Base-by-base conservation (phyloP, 2,888 invertebrate genomes). In the Cheilosia pagana region DNA sequence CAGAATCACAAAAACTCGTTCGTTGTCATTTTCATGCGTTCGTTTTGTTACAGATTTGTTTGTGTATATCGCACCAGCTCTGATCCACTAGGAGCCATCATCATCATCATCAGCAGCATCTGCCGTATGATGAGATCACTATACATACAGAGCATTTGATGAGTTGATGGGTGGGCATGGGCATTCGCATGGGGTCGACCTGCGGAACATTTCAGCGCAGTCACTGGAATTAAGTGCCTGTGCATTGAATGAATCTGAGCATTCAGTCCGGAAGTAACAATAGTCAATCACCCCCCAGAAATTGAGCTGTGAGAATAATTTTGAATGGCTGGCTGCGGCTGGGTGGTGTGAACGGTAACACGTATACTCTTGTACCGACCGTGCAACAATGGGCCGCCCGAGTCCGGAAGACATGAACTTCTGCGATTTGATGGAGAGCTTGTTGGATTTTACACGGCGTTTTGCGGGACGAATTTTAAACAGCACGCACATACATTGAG, bases 251-350 rank as follows among this genome's bases (percentile, higher is more conserved):
- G 48, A 48, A 70, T 68, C 39, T 41, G 57, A 77, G 55, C 70
- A 70, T 70, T 62, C 70, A 77, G 77, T 70, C 77, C 77, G 77
- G 77, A 77, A 77, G 77, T 62, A 45, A 57, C 70, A 70, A 77
- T 70, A 77, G 70, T 76, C 59, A 68, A 60, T 76, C 76, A 67
- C 68, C 67, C 76, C 60, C 67, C 23, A 68, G 60, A 68, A 76
- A 76, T 68, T 76, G 45, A 68, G 76, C 76, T 76, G 76, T 76
- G 67, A 53, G 76, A 76, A 76, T 31, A 65, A 67, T 35, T 74
- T 65, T 14, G 31, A 35, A 59, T 52, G 19, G 25, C 50, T 52
- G 21, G n/a, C n/a, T 7, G 12, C 39, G n/a, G 21, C 21, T 12
- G n/a, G 52, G 28, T 55, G 63, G 63, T 63, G 74, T 55, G 74